Conservation (phyloP, 2,888 invertebrate species). For the Limnephilus marmoratus region DNA sequence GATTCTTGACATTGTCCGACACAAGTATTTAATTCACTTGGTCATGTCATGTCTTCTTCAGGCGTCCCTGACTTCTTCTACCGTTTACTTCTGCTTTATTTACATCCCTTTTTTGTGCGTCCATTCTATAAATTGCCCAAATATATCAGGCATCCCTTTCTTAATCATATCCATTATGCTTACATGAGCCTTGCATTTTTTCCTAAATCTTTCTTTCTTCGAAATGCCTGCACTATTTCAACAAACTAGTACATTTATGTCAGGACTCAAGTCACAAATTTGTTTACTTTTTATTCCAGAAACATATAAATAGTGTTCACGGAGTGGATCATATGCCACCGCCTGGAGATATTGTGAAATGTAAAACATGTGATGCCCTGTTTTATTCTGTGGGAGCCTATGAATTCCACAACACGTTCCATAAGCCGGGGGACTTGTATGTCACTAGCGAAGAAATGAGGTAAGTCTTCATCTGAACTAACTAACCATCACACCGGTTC, state of each 20-base stretch:
- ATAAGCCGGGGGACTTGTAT: constrained; percentile 79
- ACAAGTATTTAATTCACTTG: no score
- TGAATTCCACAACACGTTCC: constrained; percentile 80
- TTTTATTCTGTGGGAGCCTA: constrained; percentile 82
- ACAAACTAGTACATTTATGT: not conserved
- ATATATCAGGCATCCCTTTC: no score
- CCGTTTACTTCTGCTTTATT: no score
- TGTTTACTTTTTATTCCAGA: constrained; percentile 70
- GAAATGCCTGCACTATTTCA: not conserved
- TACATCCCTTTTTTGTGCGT: no score
- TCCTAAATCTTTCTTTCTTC: no score
- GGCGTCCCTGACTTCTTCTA: no score
- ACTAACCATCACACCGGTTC: no score
- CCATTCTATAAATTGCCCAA: no score
- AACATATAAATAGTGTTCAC: constrained; percentile 78
- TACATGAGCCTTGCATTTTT: no score
- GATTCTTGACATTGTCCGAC: no score
- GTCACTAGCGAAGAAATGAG: constrained; percentile 78
- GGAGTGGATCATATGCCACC: constrained; percentile 75
- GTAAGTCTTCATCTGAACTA: constrained; percentile 64
- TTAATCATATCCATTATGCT: no score
- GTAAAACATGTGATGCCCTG: constrained; percentile 81
- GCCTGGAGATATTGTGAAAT: constrained; percentile 78
- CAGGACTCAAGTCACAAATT: not conserved
- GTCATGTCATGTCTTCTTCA: no score